Base-by-base conservation (phyloP, 2,797 vertebrate species). In the Novumbra hubbsi region DNA sequence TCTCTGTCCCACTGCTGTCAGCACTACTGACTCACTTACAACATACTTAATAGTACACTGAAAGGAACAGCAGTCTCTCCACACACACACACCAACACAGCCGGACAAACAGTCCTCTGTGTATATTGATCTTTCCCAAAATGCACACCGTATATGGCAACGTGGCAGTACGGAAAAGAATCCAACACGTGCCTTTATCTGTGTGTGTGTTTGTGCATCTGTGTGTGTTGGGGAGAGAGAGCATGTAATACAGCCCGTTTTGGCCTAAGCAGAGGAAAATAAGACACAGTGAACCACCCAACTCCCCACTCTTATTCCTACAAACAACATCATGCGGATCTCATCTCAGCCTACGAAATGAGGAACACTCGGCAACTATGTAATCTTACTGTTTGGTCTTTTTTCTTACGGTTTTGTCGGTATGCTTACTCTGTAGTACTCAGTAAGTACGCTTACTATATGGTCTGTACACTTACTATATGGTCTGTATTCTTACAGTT, bases 81-180 rank as follows among this genome's bases (percentile, higher is more conserved):
- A 68, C n/a, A 57, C 4, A 38, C n/a, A 0, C 34, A 24, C 17
- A 15, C 27, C 14, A 15, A 21, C n/a, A 24, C 24, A 68, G 41
- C 27, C 85, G 88, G 72, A 82, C 84, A 84, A 52, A 57, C 79
- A 50, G 63, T 55, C 78, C 52, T 82, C 52, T 82, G 78, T 90
- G 83, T 87, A 72, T 57, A 62, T 60, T 38, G 57, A 62, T 62
- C 3, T 73, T 83, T 72, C 30, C 71, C 67, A 71, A 83, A 84
- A 77, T 72, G 83, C 78, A 82, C 79, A 85, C 17, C 70, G 75
- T 55, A 72, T 75, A 55, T 71, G 57, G 75, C 73, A 4, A 90
- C 89, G 87, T 90, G 90, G 90, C 90, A 89, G 75, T 83, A 73
- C 82, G 84, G 83, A 81, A 88, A 88, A 83, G 76, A 81, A 73